Evolutionary conservation across 37 sponge, comb jelly and placozoan species (phyloP).

Genomic region (Chondrosia reniformis): DNA sequence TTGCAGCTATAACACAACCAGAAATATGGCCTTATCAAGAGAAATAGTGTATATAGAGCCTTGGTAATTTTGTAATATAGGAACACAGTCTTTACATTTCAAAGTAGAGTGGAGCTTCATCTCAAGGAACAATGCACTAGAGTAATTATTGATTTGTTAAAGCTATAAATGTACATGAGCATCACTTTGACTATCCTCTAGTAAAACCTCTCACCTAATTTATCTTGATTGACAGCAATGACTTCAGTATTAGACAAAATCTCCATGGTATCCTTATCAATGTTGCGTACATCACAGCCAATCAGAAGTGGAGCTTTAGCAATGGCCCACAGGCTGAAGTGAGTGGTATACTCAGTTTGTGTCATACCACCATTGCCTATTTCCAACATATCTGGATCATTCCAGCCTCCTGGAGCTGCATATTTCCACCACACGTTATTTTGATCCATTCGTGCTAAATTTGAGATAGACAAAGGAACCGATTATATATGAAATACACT

Average conservation of each 20-base stretch:
- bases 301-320: conserved; percentile 85
- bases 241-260: conserved; percentile 82
- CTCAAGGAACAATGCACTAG: too few species aligned
- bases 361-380: conserved; percentile 80
- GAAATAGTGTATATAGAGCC: too few species aligned
- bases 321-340: conserved; percentile 87
- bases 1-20: too few species aligned
- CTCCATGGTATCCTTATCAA: conserved; percentile 51
- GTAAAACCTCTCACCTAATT: too few species aligned
- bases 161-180: too few species aligned
- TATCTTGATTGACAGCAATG: conserved; percentile 86
- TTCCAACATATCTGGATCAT: conserved; percentile 88
- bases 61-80: too few species aligned
- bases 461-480: neutral
- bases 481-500: neutral
- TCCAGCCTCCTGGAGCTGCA: conserved; percentile 84
- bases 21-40: too few species aligned
- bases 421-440: conserved; percentile 55
- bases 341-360: conserved; percentile 58
- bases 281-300: conserved; percentile 66
- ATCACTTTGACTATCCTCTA: too few species aligned
- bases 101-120: too few species aligned
- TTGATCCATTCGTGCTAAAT: conserved; percentile 31
- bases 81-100: too few species aligned
- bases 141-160: too few species aligned